These are phyloP conservation scores for Ellobius talpinus DNA, from an alignment of 2,113 vertebrate species.

Conservation along the genomic window DNA sequence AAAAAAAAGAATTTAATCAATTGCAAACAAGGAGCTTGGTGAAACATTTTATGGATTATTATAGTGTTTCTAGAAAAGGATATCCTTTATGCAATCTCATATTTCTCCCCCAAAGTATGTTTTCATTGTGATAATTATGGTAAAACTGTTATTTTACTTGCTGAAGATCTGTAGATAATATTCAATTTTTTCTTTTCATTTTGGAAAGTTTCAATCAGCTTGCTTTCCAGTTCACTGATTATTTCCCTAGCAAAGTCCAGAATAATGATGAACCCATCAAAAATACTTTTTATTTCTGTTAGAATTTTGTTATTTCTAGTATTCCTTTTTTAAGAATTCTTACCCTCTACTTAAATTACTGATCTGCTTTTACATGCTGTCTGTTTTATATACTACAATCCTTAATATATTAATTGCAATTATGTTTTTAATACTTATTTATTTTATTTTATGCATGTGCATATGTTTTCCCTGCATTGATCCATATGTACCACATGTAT, in stretches of 20 bases:
- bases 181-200: constrained; percentile 5
- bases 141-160: constrained; percentile 16
- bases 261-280: background rate
- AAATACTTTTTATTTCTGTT: constrained; percentile 26
- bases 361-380: background rate
- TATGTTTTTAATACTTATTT: background rate
- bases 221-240: constrained; percentile 1
- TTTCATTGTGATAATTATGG: constrained; percentile 21
- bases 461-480: background rate
- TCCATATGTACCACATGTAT: background rate
- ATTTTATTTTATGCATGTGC: background rate
- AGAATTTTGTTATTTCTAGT: background rate
- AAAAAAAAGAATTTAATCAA: constrained; percentile 28
- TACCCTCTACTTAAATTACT: background rate
- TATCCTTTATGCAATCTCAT: background rate
- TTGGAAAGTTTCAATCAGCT: background rate
- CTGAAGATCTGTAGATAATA: constrained; percentile 9
- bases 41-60: constrained; percentile 19
- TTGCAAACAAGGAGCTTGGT: constrained; percentile 37
- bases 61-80: constrained; percentile 28
- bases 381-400: background rate
- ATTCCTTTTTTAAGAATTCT: background rate
- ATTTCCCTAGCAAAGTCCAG: background rate
- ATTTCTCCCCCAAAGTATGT: constrained; percentile 31
- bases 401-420: background rate